phyloP scores from a whole-genome alignment of 2,113 vertebrate genomes.

The Promerops cafer region DNA sequence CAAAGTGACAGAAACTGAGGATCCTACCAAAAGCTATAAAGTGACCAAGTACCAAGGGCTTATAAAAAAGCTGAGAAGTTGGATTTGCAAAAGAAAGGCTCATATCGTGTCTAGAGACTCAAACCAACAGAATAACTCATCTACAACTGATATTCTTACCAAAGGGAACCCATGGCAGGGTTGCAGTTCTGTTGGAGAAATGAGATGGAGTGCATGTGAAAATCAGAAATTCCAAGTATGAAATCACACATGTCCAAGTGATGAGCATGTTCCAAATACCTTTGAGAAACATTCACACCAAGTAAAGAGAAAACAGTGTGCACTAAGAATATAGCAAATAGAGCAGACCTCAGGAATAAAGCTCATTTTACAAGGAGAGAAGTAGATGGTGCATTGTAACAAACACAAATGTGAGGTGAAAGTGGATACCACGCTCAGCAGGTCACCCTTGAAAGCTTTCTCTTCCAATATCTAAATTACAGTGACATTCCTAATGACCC shows the following conservation, averaged over 20 bases:
- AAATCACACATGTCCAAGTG: not conserved
- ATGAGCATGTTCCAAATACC: not conserved
- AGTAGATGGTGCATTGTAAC: not conserved
- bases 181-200: not conserved
- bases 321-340: not conserved
- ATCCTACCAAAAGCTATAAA: not conserved
- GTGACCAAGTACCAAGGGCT: not conserved
- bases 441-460: not conserved
- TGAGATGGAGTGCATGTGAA: rapidly evolving
- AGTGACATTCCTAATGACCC: not conserved
- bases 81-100: not conserved
- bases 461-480: not conserved
- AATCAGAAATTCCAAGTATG: not conserved
- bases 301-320: not conserved
- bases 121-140: not conserved
- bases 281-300: not conserved
- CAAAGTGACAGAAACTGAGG: not conserved
- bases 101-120: not conserved
- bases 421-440: not conserved
- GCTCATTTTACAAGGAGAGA: not conserved
- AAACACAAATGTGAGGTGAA: not conserved
- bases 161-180: not conserved
- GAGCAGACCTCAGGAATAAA: not conserved
- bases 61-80: not conserved
- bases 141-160: not conserved